phyloP scores from a whole-genome alignment of 2,888 invertebrate species.

The Sminthurides aquaticus region DNA sequence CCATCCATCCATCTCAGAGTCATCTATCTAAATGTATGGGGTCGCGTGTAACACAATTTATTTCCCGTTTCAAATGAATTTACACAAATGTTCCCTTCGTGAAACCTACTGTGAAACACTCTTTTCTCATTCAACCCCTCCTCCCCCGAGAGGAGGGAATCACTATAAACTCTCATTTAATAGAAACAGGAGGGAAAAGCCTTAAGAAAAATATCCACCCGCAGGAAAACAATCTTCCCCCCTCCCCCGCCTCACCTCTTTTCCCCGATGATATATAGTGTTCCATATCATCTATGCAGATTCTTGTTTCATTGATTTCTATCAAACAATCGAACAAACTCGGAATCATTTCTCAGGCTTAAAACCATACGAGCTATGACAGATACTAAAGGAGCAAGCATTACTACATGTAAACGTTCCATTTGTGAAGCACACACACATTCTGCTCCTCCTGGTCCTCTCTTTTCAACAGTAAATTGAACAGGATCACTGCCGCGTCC shows the following conservation, averaged over 20 bases:
- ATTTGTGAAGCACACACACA: no score
- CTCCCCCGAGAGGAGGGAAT: no score
- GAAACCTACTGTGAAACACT: no score
- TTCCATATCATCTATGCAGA: conserved; percentile 15
- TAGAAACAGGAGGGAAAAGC: neutral
- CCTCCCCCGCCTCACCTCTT: neutral
- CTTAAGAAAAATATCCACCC: neutral
- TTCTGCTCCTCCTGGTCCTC: no score
- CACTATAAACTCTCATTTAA: neutral
- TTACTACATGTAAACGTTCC: no score
- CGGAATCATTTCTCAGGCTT: no score
- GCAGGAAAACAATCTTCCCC: neutral
- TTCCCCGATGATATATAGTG: neutral
- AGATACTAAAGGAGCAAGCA: no score
- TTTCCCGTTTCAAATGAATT: neutral
- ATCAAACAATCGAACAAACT: conserved; percentile 25
- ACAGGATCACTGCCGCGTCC: no score
- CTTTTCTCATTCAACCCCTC: neutral
- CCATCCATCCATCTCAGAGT: neutral
- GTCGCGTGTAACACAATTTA: neutral
- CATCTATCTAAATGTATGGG: neutral
- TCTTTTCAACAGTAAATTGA: no score
- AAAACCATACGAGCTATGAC: no score
- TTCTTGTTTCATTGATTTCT: conserved; percentile 20
- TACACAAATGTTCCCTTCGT: neutral